A percentile compares a stretch with the other conserved stretches of the same genome.
Evolutionary conservation across 2,113 vertebrate genomes (phyloP).

Genomic region (Nesoenas mayeri): DNA sequence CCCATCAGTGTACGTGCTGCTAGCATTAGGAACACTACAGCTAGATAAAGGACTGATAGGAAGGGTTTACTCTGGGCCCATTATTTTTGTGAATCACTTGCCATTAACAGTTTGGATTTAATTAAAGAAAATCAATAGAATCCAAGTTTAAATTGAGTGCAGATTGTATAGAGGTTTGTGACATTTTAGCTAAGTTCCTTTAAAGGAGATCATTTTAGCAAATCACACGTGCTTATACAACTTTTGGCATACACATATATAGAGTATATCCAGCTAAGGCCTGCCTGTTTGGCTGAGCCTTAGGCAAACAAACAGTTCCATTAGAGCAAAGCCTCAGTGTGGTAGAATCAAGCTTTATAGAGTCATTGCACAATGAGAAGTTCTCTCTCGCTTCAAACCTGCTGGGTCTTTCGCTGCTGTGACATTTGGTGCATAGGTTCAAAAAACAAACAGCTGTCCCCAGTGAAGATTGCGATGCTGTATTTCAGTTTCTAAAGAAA

Average conservation of each 20-base stretch:
- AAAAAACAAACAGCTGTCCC: background rate
- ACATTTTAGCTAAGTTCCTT: background rate
- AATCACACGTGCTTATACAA: background rate
- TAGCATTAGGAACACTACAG: background rate
- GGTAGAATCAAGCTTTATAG: background rate
- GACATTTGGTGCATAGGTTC: background rate
- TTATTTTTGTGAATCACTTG: background rate
- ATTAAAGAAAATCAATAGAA: background rate
- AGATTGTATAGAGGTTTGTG: background rate
- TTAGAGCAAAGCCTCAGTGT: background rate
- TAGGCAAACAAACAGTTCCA: constrained; percentile 5
- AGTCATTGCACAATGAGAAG: background rate
- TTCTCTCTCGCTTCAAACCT: background rate
- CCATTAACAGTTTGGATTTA: background rate
- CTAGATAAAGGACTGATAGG: background rate
- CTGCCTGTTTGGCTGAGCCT: background rate
- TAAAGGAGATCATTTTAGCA: background rate
- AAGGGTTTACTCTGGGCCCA: background rate
- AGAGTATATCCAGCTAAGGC: background rate
- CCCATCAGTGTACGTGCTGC: background rate
- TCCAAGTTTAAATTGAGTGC: background rate
- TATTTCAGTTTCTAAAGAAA: background rate
- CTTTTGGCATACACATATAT: background rate
- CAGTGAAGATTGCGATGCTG: background rate
- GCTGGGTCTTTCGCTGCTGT: background rate